Evolutionary conservation across 2,888 invertebrate genomes (phyloP).

Genomic region (Macrophya alboannulata): DNA sequence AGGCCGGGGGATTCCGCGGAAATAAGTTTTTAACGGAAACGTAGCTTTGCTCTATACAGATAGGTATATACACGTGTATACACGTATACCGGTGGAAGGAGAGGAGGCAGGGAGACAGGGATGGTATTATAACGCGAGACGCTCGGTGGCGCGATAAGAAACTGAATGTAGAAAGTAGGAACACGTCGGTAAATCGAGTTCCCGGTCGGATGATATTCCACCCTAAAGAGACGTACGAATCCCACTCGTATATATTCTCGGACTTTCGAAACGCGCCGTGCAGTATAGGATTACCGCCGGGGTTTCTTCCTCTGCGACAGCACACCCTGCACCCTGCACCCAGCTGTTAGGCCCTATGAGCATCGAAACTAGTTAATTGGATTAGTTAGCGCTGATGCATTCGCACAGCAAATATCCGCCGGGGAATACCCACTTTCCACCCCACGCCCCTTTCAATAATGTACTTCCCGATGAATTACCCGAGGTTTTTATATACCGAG

Average conservation of each 20-base stretch:
- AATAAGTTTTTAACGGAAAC: conserved; percentile 3
- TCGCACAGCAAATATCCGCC: conserved; percentile 30
- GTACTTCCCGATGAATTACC: background rate
- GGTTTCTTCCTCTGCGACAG: background rate
- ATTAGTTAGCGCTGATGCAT: conserved; percentile 40
- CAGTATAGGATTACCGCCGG: background rate
- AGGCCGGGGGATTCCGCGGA: background rate
- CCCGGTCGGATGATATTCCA: background rate
- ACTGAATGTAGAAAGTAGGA: conserved; percentile 17
- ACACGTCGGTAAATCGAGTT: conserved; percentile 3
- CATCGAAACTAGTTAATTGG: conserved; percentile 38
- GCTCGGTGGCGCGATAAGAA: background rate
- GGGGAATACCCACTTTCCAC: background rate
- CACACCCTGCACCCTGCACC: background rate
- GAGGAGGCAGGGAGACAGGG: background rate
- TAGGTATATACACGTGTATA: background rate
- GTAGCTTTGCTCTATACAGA: background rate
- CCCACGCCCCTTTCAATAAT: background rate
- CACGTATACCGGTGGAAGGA: background rate
- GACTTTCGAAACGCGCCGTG: background rate
- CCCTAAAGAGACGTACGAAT: background rate
- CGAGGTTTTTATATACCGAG: background rate
- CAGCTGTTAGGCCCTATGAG: background rate
- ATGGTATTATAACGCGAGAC: conserved; percentile 6
- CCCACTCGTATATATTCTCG: background rate